phyloP scores from a whole-genome alignment of 2,113 vertebrate genomes.

The Leptocoma aspasia region DNA sequence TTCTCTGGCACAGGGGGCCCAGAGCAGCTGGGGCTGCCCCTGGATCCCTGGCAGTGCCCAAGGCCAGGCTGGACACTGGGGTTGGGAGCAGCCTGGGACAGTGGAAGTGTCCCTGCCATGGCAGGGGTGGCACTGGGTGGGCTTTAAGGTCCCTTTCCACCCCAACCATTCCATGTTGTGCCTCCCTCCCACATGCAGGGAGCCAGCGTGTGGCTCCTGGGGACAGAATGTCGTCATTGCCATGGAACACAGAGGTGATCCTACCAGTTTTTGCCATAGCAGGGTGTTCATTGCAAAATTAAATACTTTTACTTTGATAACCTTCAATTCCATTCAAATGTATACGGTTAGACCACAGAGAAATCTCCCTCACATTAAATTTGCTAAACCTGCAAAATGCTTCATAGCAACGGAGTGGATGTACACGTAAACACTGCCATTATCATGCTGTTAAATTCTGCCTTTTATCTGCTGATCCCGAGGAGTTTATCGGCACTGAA shows the following conservation, averaged over 20 bases:
- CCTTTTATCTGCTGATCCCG: neutral
- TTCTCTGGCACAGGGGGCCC: neutral
- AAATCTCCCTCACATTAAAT: neutral
- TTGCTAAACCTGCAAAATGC: neutral
- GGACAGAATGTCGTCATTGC: neutral
- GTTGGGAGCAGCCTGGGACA: neutral
- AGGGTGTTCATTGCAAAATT: neutral
- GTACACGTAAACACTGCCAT: neutral
- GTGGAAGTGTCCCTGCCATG: neutral
- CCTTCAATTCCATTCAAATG: neutral
- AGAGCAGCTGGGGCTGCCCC: neutral
- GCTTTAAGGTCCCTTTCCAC: neutral
- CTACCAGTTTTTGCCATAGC: neutral
- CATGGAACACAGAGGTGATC: neutral
- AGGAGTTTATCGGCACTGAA: neutral
- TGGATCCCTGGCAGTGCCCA: neutral
- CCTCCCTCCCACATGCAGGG: accelerated
- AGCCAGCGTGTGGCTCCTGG: accelerated
- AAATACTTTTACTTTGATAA: neutral
- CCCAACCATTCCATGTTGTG: neutral
- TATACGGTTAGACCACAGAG: neutral
- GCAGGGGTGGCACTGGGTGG: accelerated
- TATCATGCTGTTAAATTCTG: neutral
- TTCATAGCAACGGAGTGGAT: neutral
- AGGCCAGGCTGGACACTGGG: neutral